These are phyloP conservation scores for Crocallis elinguaria DNA, from an alignment of 2,888 invertebrate genomes.

Conservation along the genomic window DNA sequence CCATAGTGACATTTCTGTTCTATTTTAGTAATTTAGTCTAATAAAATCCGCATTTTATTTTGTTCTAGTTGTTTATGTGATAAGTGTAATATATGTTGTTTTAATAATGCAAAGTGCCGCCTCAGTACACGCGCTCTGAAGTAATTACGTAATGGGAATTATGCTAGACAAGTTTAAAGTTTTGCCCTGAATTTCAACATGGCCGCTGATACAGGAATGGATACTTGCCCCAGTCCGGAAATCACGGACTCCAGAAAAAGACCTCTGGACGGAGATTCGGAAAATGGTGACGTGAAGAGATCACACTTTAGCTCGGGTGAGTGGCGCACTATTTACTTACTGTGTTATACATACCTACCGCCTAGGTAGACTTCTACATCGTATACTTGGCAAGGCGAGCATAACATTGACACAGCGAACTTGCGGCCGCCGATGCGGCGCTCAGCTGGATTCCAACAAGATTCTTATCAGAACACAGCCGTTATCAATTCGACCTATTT, in stretches of 20 bases:
- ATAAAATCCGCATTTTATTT: conserved; percentile 68
- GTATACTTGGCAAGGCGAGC: conserved; percentile 75
- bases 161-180: conserved; percentile 84
- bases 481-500: conserved; percentile 80
- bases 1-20: conserved; percentile 79
- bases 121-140: conserved; percentile 74
- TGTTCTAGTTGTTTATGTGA: conserved; percentile 78
- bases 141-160: conserved; percentile 85
- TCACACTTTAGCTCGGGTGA: conserved; percentile 96
- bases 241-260: conserved; percentile 95
- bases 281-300: conserved; percentile 95
- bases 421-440: conserved; percentile 65
- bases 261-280: conserved; percentile 93
- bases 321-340: conserved; percentile 57
- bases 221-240: conserved; percentile 97
- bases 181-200: conserved; percentile 88
- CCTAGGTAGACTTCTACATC: conserved; percentile 56
- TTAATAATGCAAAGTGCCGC: conserved; percentile 76
- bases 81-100: conserved; percentile 77
- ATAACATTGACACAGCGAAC: conserved; percentile 76
- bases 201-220: conserved; percentile 97
- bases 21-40: conserved; percentile 76
- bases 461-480: conserved; percentile 76
- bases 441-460: conserved; percentile 69
- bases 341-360: conserved; percentile 46